Percentiles rank a stretch among this genome's conserved stretches.
Conservation (phyloP, 2,113 vertebrate species). For the Aldabrachelys gigantea region DNA sequence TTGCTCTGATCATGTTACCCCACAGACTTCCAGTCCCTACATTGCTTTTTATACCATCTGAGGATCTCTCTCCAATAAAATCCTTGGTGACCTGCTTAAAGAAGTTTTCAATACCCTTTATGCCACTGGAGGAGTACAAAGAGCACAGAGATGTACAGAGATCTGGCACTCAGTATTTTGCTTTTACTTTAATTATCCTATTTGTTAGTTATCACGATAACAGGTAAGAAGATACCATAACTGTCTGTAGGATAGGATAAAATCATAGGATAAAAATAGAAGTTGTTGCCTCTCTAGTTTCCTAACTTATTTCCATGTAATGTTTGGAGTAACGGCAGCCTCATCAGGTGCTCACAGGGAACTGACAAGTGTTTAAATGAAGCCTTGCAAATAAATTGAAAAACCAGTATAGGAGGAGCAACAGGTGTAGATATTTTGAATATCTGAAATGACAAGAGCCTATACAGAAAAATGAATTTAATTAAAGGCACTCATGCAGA, state of each 20-base stretch:
- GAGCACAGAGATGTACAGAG: neutral
- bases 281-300: too few species aligned
- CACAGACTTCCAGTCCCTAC: neutral
- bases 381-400: slow-evolving; percentile 7
- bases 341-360: neutral
- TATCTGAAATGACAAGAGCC: slow-evolving; percentile 52
- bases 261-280: neutral
- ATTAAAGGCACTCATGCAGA: slow-evolving; percentile 70
- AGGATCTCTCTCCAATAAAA: neutral
- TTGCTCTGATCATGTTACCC: accelerated
- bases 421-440: slow-evolving; percentile 15
- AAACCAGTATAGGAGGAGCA: slow-evolving; percentile 27
- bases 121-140: neutral
- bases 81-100: neutral
- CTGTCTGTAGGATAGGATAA: too few species aligned
- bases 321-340: neutral
- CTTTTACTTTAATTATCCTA: neutral
- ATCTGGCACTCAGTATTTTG: neutral
- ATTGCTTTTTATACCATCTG: accelerated
- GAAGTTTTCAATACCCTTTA: neutral
- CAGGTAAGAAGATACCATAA: neutral
- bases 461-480: slow-evolving; percentile 56
- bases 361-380: slow-evolving; percentile 36
- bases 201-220: neutral
- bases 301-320: neutral